A percentile compares a stretch with the other conserved stretches of the same genome.
Evolutionary conservation across 2,888 invertebrate species (phyloP).

Genomic region (Uloborus plumipes): DNA sequence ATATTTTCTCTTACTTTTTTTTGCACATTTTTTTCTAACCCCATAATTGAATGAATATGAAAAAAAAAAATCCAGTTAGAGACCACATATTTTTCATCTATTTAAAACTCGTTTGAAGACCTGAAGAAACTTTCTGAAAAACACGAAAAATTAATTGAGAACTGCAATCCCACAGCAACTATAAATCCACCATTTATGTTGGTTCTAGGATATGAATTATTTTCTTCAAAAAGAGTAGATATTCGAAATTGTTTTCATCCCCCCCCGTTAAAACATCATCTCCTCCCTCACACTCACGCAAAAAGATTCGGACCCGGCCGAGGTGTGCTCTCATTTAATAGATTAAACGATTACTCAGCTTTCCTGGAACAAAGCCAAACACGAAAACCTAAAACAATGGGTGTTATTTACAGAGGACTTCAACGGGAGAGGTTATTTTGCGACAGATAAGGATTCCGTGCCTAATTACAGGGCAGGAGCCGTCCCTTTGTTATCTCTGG

Average conservation of each 20-base stretch:
- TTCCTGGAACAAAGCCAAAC: constrained; percentile 53
- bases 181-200: too few species aligned
- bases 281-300: constrained; percentile 5
- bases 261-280: neutral
- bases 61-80: too few species aligned
- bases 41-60: too few species aligned
- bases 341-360: constrained; percentile 57
- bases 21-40: too few species aligned
- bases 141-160: too few species aligned
- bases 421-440: constrained; percentile 24
- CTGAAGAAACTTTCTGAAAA: too few species aligned
- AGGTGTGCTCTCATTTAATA: constrained; percentile 36
- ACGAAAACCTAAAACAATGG: constrained; percentile 56
- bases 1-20: too few species aligned
- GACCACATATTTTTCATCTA: too few species aligned
- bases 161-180: too few species aligned
- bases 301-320: constrained; percentile 1
- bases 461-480: constrained; percentile 46
- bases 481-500: constrained; percentile 49
- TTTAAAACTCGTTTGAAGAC: too few species aligned
- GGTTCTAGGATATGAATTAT: too few species aligned
- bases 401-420: constrained; percentile 61
- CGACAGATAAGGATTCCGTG: constrained; percentile 53
- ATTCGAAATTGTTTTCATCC: neutral
- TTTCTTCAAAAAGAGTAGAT: too few species aligned